Evolutionary conservation across 2,113 vertebrate species (phyloP), one percentile per base, ranked within the genome.

Genomic region (Corythornis vintsioides): DNA sequence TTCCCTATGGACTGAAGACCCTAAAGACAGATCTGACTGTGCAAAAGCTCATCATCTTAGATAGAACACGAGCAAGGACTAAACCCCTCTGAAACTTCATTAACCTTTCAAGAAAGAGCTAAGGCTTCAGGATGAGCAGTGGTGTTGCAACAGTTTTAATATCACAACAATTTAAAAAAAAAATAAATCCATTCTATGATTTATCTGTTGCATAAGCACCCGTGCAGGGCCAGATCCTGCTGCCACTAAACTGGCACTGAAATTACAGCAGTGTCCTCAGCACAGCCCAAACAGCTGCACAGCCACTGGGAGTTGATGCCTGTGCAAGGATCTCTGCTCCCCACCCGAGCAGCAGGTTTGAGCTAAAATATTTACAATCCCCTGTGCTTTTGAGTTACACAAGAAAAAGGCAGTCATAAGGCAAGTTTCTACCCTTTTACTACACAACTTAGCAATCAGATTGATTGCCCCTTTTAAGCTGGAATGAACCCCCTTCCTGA

Each of bases 391-490:
- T 64, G 56, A 80, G 72, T 94, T 56, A 85, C 38, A 52, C 38
- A 53, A 35, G 66, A 67, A 86, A 60, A 42, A 48, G 40, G 6
- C 55, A 20, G 35, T 57, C 20, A 0, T n/a, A 28, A 92, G 59
- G 66, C 80, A 65, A 65, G 45, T 33, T 93, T 77, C 87, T 48
- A 66, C 60, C n/a, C 40, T 83, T 77, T 91, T 22, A 29, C 82
- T 65, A 10, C 38, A 22, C 28, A 89, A 56, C 55, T 90, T 78
- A 22, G 33, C 70, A 88, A 86, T 82, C 74, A 81, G 75, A 77
- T 69, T 86, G 89, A 92, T 89, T 74, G 52, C 33, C 15, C 42
- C 78, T 88, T 95, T 95, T 86, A 91, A 93, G 52, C 29, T 33
- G 43, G 10, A 64, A 35, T 38, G 70, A 94, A 73, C 9, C 82